Conservation (phyloP, 2,113 vertebrate genomes). For the Nansenia antarctica region DNA sequence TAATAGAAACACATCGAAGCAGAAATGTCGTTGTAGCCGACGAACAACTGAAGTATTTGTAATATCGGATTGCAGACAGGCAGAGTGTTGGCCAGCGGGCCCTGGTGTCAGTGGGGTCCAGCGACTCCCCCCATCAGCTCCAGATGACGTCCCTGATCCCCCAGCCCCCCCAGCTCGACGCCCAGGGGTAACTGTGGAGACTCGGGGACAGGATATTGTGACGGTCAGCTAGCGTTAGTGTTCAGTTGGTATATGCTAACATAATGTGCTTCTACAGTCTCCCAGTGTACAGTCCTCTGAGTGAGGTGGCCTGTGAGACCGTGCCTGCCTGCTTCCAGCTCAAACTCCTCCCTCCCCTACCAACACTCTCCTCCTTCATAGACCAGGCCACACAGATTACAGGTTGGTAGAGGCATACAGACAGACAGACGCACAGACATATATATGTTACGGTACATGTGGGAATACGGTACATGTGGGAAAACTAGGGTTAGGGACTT, state of each 20-base stretch:
- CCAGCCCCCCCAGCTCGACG: slow-evolving; percentile 63
- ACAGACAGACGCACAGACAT: too few species aligned
- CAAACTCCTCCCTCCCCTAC: slow-evolving; percentile 73
- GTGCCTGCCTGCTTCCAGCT: slow-evolving; percentile 79
- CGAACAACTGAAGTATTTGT: not conserved
- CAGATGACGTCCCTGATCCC: slow-evolving; percentile 64
- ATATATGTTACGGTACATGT: too few species aligned
- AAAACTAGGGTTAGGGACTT: too few species aligned
- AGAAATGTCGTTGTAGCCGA: too few species aligned
- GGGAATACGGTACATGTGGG: too few species aligned
- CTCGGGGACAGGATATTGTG: too few species aligned
- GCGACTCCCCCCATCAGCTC: slow-evolving; percentile 43
- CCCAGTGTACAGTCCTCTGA: slow-evolving; percentile 60
- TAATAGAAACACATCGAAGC: too few species aligned
- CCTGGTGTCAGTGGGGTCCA: slow-evolving; percentile 53
- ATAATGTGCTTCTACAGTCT: too few species aligned
- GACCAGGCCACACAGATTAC: slow-evolving; percentile 73
- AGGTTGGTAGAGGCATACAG: too few species aligned
- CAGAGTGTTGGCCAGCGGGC: slow-evolving; percentile 44
- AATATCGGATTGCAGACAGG: not conserved
- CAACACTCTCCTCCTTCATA: slow-evolving; percentile 65
- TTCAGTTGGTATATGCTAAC: too few species aligned
- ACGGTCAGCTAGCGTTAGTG: too few species aligned
- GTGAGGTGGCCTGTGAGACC: slow-evolving; percentile 56
- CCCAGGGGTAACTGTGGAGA: slow-evolving; percentile 56